A percentile compares a stretch with the other conserved stretches of the same genome.
These are phyloP conservation scores for Xestobium rufovillosum DNA, from an alignment of 2,888 invertebrate genomes.

Conservation along the genomic window DNA sequence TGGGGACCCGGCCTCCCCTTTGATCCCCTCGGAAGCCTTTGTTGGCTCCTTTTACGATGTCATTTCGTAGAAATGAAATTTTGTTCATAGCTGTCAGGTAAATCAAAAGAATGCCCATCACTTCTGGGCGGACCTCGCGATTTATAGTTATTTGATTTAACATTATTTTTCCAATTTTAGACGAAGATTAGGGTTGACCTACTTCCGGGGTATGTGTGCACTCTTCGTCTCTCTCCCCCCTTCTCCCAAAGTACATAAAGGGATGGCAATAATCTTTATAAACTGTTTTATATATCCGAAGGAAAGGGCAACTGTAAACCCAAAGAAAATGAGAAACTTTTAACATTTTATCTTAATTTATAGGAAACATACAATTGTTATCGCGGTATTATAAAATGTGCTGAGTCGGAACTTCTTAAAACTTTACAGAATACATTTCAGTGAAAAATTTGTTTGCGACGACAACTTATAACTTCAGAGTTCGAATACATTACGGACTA, in stretches of 20 bases:
- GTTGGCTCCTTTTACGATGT: constrained; percentile 39
- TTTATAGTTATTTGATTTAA: constrained; percentile 27
- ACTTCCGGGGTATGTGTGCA: too few species aligned
- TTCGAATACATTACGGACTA: too few species aligned
- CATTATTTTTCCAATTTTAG: background rate
- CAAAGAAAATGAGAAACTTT: too few species aligned
- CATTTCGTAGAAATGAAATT: constrained; percentile 42
- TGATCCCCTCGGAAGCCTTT: constrained; percentile 30
- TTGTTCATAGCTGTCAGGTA: constrained; percentile 41
- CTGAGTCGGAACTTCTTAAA: too few species aligned
- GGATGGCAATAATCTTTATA: constrained; percentile 2
- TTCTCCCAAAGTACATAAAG: background rate
- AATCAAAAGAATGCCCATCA: constrained; percentile 37
- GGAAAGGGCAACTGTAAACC: too few species aligned
- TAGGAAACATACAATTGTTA: too few species aligned
- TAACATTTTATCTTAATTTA: too few species aligned
- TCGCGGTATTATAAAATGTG: too few species aligned
- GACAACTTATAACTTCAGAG: too few species aligned
- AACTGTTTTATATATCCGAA: constrained; percentile 2
- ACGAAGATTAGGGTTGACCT: constrained; percentile 1
- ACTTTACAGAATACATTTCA: too few species aligned
- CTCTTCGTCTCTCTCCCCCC: background rate
- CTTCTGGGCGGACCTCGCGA: constrained; percentile 23
- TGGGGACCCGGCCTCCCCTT: constrained; percentile 20
- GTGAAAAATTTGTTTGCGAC: too few species aligned